Percentiles rank a stretch among this genome's conserved stretches.
These are phyloP conservation scores for Urocyon cinereoargenteus DNA, from an alignment of 2,797 vertebrate species.

Conservation along the genomic window DNA sequence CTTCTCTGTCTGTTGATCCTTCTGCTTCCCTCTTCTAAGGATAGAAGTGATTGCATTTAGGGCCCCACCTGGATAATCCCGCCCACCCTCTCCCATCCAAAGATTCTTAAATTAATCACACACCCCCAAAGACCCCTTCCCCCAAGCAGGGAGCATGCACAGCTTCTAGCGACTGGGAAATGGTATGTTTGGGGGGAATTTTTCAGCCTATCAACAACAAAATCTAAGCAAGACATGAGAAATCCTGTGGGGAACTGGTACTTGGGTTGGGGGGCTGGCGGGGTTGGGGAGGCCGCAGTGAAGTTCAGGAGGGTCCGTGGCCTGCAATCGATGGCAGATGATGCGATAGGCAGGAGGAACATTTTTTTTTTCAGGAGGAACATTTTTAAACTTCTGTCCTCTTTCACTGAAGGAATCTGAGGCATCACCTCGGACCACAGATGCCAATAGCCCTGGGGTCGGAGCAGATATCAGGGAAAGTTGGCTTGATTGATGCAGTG, in stretches of 20 bases:
- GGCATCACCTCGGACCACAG: neutral
- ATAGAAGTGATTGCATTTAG: neutral
- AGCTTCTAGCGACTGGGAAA: neutral
- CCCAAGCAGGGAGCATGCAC: neutral
- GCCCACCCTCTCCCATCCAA: neutral
- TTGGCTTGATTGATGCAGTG: neutral
- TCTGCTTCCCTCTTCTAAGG: neutral
- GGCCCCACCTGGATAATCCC: neutral
- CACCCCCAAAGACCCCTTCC: neutral
- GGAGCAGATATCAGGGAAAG: neutral
- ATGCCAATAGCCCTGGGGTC: neutral
- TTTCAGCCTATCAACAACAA: neutral
- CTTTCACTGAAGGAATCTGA: neutral
- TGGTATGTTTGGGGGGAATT: neutral
- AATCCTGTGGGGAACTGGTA: neutral
- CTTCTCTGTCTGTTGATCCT: neutral
- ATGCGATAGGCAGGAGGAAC: neutral
- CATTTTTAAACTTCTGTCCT: neutral
- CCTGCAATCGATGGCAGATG: neutral
- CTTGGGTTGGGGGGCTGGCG: neutral
- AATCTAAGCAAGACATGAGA: neutral
- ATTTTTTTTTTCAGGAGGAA: neutral
- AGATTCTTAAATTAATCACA: neutral
- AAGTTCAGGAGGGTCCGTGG: neutral
- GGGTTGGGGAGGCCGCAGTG: too few species aligned